Conservation (phyloP, 2,797 vertebrate genomes). For the Parotocinclus haroldoi region DNA sequence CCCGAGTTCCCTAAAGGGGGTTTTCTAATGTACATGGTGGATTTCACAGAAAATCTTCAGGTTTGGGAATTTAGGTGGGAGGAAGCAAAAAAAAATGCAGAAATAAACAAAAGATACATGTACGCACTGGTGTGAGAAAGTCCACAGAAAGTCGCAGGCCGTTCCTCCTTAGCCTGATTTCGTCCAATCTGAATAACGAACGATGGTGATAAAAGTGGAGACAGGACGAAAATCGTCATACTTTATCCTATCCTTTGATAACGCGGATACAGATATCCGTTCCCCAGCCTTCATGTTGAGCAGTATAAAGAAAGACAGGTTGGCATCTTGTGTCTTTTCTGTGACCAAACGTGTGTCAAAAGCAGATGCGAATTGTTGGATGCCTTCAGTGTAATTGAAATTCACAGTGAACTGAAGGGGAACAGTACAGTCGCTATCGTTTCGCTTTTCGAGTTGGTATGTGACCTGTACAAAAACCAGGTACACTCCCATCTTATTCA, state of each 20-base stretch:
- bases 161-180: background rate
- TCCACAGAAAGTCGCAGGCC: background rate
- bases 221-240: background rate
- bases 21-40: no score
- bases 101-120: slow-evolving; percentile 1
- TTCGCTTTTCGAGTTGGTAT: background rate
- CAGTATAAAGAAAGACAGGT: slow-evolving; percentile 33
- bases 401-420: slow-evolving; percentile 15
- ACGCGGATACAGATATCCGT: slow-evolving; percentile 16
- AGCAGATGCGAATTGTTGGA: background rate
- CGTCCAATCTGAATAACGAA: slow-evolving; percentile 31
- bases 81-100: background rate
- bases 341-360: slow-evolving; percentile 26
- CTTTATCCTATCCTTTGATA: background rate
- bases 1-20: slow-evolving; percentile 22
- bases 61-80: no score
- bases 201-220: slow-evolving; percentile 36
- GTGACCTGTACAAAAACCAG: slow-evolving; percentile 42
- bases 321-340: background rate
- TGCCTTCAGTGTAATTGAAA: background rate
- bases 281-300: slow-evolving; percentile 24
- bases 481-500: slow-evolving; percentile 36
- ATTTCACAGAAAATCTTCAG: no score
- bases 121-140: background rate
- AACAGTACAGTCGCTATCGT: background rate